These are phyloP conservation scores for Epistrophella euchroma DNA, from an alignment of 2,888 invertebrate species.

Conservation along the genomic window DNA sequence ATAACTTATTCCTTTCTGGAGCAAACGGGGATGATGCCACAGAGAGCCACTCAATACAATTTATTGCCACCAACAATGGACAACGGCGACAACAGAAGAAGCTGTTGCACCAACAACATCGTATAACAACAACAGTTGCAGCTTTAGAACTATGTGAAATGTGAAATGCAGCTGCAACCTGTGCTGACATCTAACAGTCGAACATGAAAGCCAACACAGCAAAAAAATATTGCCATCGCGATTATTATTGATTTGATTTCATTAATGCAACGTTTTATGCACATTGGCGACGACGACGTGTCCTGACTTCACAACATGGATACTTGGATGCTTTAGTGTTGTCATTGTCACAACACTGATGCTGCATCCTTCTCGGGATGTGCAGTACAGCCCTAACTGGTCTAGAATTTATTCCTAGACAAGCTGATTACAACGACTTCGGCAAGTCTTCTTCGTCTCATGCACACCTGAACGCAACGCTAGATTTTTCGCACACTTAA, in stretches of 20 bases:
- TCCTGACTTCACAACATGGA: constrained; percentile 65
- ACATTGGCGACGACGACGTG: constrained; percentile 64
- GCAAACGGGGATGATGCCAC: constrained; percentile 35
- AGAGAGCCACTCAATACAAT: constrained; percentile 27
- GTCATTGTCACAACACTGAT: constrained; percentile 60
- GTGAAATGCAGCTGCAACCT: constrained; percentile 55
- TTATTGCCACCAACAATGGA: constrained; percentile 64
- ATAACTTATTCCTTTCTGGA: constrained; percentile 74
- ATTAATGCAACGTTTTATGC: constrained; percentile 67
- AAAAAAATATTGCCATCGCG: constrained; percentile 38
- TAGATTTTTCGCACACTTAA: constrained; percentile 53
- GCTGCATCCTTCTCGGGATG: constrained; percentile 1
- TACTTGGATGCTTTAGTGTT: constrained; percentile 36
- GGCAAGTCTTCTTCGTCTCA: constrained; percentile 3
- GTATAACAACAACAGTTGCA: neutral
- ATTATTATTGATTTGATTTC: constrained; percentile 74
- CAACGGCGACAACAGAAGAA: neutral
- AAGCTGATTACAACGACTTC: constrained; percentile 26
- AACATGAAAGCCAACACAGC: constrained; percentile 42
- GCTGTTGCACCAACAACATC: constrained; percentile 1
- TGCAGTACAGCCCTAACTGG: neutral
- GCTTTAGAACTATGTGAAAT: constrained; percentile 9
- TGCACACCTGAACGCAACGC: constrained; percentile 1
- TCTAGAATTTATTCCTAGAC: constrained; percentile 57
- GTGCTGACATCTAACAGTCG: constrained; percentile 71